Evolutionary conservation across 2,888 invertebrate species (phyloP), one percentile per base, ranked within the genome.

Genomic region (Agrilus cyanescens): DNA sequence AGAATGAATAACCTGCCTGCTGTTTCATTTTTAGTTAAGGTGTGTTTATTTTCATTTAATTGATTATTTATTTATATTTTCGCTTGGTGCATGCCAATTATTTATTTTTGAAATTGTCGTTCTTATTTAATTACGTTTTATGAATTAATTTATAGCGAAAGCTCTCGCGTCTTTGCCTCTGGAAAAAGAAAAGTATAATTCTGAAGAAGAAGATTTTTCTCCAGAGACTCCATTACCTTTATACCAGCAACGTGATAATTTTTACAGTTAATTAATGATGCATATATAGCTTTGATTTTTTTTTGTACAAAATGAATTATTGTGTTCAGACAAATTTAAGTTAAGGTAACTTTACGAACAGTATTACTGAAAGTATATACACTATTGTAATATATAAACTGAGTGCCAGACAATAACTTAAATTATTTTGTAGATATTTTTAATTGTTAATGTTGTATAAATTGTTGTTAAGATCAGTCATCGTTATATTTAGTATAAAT

Each of bases 191-290:
- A 55, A 72, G 46, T 62, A 71, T 45, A 69, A 68, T 53, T 71
- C 75, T 48, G 81, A 85, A 44, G 78, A 80, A 53, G 84, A 83
- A 43, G 82, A 84, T 58, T 72, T 74, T 16, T 83, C 84, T 38
- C 87, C 88, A 32, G 78, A 80, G 54, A 81, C 82, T 42, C 80
- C 85, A 61, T 72, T 88, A 62, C 88, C 88, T 41, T 74, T 88
- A 50, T 85, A 85, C 62, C 88, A 89, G 66, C 87, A 88, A 67
- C 76, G 88, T 60, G 86, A 88, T 61, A 88, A 88, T 66, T 87
- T 78, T 70, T 86, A 82, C 64, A 65, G 63, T 60, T 66, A 64
- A 55, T 52, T 44, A 49, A 51, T 47, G 49, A 50, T 47, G 41
- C 50, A 45, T 41, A 42, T 49, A 49, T 41, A 49, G 47, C 50